Evolutionary conservation across 1,140 invertebrate species (phyloP).

Genomic region (Lepidurus packardi): DNA sequence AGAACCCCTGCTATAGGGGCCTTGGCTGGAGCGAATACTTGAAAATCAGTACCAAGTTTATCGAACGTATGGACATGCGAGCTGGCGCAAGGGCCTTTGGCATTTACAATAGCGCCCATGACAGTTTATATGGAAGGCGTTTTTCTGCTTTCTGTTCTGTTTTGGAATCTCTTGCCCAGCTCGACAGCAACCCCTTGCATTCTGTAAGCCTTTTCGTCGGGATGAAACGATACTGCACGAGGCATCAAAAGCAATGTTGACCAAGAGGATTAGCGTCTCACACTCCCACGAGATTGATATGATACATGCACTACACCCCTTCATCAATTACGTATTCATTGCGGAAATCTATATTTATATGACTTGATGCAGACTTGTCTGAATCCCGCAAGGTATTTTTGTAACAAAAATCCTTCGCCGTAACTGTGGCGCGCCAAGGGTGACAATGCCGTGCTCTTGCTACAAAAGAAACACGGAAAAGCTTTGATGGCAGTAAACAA

Average conservation of each 20-base stretch:
- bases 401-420: no score
- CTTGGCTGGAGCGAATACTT: not conserved
- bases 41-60: slow-evolving; percentile 15
- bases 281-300: not conserved
- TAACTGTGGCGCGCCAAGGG: no score
- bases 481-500: no score
- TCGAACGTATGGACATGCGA: slow-evolving; percentile 11
- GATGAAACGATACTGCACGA: not conserved
- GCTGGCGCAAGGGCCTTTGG: not conserved
- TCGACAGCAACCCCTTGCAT: not conserved
- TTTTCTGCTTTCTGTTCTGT: not conserved
- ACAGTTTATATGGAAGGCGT: not conserved
- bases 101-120: not conserved
- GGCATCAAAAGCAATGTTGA: not conserved
- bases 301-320: not conserved
- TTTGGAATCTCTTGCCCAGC: not conserved
- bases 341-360: not conserved
- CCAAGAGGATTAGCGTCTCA: not conserved
- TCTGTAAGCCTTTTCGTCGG: not conserved
- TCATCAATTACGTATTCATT: not conserved
- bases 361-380: not conserved
- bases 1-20: not conserved
- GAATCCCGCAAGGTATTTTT: not conserved
- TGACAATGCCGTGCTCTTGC: no score
- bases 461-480: no score